Base-by-base conservation (phyloP, 2,888 invertebrate species). In the Protodeltote pygarga region DNA sequence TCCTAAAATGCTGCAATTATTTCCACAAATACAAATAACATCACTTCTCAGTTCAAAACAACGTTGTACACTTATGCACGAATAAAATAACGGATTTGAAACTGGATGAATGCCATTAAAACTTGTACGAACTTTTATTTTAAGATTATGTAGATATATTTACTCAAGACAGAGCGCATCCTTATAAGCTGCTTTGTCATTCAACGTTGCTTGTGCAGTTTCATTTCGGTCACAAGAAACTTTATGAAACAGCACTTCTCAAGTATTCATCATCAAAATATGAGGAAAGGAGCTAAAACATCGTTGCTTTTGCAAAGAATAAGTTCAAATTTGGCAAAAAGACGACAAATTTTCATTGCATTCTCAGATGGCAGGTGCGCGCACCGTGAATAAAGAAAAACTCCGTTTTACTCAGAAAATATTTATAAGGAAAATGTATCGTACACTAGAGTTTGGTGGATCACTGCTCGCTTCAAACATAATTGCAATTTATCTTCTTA, bases 341-440 rank as follows among this genome's bases (percentile, higher is more conserved):
- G 79, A 81, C 81, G 83, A 85, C 83, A 85, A 82, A 86, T 88
- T 87, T 81, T 85, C 85, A 83, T 85, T 81, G 84, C 83, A 81
- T 72, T 73, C 69, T 62, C 62, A 64, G 65, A 69, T 71, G 75
- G 63, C 87, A 87, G 85, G 86, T 85, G 87, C 74, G 74, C 82
- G 60, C 53, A 72, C 71, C 74, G 77, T 79, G 82, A 83, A 85
- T 86, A 84, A 83, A 78, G 83, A 79, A 81, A 79, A 68, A 75
- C 71, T 65, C 67, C 71, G 65, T 71, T 69, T 73, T 74, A 68
- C 75, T 61, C 48, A 61, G 75, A 81, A 87, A 85, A 85, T 85
- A 85, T 85, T 83, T 81, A 79, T 78, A 81, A 80, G 77, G 65
- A 76, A 76, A 80, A 77, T 79, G 69, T 79, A 79, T 77, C 74